Evolutionary conservation across 2,113 vertebrate genomes (phyloP), one percentile per base, ranked within the genome.

Genomic region (Vidua chalybeata): DNA sequence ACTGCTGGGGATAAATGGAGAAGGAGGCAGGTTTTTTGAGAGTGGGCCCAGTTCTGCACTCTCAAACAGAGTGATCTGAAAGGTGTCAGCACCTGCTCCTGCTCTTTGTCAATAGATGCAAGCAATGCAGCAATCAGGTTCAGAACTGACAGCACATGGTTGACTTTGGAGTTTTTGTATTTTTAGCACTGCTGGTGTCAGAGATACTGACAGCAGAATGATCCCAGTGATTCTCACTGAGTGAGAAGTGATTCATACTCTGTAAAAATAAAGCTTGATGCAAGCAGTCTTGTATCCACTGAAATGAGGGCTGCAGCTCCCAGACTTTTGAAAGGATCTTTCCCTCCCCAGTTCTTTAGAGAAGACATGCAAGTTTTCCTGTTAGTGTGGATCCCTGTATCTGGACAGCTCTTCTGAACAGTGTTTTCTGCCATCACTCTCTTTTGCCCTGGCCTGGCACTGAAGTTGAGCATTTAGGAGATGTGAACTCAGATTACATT

Each of bases 201-300:
- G 74, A 89, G 84, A 77, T 87, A 77, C 74, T 2, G 0, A 77
- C 66, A 94, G 79, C 61, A 79, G 93, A 95, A 88, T 66, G 92
- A 92, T 95, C 75, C 72, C 67, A 68, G 67, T 56, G 64, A 90
- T 73, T 94, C 71, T 89, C 62, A 81, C 54, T 0, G 8, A 95
- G 75, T 59, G 94, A 85, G 84, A 95, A 95, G 79, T 93, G 79
- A 94, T 89, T 93, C 95, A 95, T 3, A 0, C 64, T 45, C 79
- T 94, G 81, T 91, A 92, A 96, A 95, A 94, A 91, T 76, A 93
- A 96, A 94, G 59, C 66, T 87, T 66, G 73, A 74, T 92, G 83
- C 61, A 94, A 90, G 84, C 92, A 81, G 46, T 33, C 52, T 49
- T 66, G 46, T 43, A 39, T 71, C 55, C 66, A 73, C 55, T 59